Conservation (phyloP, 2,888 invertebrate genomes). For the Cetonia aurata region DNA sequence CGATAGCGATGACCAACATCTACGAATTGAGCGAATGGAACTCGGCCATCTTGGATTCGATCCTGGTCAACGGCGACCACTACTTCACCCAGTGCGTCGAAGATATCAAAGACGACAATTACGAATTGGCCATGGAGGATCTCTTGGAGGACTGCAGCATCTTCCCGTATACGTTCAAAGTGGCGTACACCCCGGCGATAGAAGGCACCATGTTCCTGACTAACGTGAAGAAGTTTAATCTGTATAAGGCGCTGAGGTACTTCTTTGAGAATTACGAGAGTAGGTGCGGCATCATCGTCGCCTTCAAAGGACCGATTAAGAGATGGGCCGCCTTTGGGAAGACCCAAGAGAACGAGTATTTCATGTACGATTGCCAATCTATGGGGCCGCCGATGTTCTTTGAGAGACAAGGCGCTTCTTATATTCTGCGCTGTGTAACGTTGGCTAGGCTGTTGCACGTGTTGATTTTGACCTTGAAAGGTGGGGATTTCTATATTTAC, state of each 20-base stretch:
- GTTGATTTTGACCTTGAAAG: slow-evolving; percentile 71
- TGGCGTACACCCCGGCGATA: slow-evolving; percentile 70
- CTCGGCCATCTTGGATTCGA: slow-evolving; percentile 72
- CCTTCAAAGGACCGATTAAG: slow-evolving; percentile 67
- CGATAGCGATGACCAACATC: slow-evolving; percentile 70
- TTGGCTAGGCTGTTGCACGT: slow-evolving; percentile 74
- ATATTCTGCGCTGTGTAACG: slow-evolving; percentile 70
- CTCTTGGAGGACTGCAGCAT: slow-evolving; percentile 70
- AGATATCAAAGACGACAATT: slow-evolving; percentile 68
- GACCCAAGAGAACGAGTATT: slow-evolving; percentile 69
- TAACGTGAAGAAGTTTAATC: slow-evolving; percentile 71
- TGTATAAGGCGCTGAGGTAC: slow-evolving; percentile 73
- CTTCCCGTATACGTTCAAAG: slow-evolving; percentile 72
- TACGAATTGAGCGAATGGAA: slow-evolving; percentile 76
- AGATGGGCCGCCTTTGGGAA: slow-evolving; percentile 63
- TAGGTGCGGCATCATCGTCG: slow-evolving; percentile 70
- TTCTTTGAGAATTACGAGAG: slow-evolving; percentile 70
- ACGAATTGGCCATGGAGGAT: slow-evolving; percentile 72
- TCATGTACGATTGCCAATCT: slow-evolving; percentile 77
- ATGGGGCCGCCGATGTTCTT: slow-evolving; percentile 73
- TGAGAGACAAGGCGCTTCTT: slow-evolving; percentile 69
- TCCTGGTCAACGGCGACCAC: slow-evolving; percentile 71
- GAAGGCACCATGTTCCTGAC: slow-evolving; percentile 75
- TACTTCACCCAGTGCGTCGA: slow-evolving; percentile 70
- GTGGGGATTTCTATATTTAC: slow-evolving; percentile 65